Percentiles rank a stretch among this genome's conserved stretches.
Conservation (phyloP, 1,140 invertebrate species). For the Zaprionus africanus region DNA sequence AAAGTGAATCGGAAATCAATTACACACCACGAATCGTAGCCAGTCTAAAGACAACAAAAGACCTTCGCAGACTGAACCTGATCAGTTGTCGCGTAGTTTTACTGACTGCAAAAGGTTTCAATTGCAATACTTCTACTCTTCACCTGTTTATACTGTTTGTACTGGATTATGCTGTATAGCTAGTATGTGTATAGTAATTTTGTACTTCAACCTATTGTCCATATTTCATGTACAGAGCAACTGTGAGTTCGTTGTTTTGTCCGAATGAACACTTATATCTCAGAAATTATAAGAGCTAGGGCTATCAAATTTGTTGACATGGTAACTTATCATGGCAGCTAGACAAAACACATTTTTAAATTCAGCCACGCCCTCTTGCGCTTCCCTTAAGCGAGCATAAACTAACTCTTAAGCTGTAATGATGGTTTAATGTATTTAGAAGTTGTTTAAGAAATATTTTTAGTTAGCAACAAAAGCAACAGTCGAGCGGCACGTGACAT, state of each 20-base stretch:
- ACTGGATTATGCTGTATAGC: no score
- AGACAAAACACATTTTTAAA: no score
- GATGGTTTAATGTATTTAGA: no score
- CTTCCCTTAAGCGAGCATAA: not conserved
- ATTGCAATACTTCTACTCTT: not conserved
- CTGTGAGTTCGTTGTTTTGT: not conserved
- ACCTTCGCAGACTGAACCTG: not conserved
- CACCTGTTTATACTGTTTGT: no score
- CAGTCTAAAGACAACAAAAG: not conserved
- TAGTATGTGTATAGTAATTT: no score
- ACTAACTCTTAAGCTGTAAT: no score
- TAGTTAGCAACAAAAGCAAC: no score
- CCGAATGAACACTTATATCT: not conserved
- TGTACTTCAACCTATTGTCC: no score
- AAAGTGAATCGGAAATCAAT: not conserved
- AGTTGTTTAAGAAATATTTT: no score
- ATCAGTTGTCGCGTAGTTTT: not conserved
- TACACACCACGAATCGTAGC: slow-evolving; percentile 40
- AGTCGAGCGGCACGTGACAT: no score
- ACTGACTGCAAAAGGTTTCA: not conserved
- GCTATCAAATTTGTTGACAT: not conserved
- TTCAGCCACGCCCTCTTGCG: no score
- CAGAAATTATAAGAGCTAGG: not conserved
- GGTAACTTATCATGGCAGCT: not conserved
- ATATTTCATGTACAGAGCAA: no score